These are phyloP conservation scores for Hyperoplus lanceolatus DNA, from an alignment of 2,797 vertebrate species.

Conservation along the genomic window DNA sequence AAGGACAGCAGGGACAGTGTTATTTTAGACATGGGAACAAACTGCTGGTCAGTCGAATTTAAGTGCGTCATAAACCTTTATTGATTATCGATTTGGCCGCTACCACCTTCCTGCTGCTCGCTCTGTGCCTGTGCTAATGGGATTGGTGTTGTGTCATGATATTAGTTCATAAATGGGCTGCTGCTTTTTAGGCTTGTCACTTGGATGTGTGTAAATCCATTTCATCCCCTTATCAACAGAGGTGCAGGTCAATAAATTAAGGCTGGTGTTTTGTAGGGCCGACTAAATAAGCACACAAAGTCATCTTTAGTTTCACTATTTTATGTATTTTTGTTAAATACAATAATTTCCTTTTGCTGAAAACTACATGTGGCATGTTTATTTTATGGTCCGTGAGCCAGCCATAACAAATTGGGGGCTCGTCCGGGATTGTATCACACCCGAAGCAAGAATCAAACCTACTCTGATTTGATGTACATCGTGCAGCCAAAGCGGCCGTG, in stretches of 20 bases:
- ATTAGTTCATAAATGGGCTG: slow-evolving; percentile 22
- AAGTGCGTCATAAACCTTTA: slow-evolving; percentile 19
- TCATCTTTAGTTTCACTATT: not conserved
- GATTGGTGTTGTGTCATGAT: slow-evolving; percentile 30
- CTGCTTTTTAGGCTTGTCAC: slow-evolving; percentile 43
- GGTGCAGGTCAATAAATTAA: slow-evolving; percentile 28
- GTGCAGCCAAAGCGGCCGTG: not conserved
- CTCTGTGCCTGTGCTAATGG: slow-evolving; percentile 13
- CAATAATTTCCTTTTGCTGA: no score
- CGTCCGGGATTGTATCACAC: no score
- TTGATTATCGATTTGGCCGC: slow-evolving; percentile 20
- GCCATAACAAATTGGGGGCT: no score
- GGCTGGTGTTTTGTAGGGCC: slow-evolving; percentile 10
- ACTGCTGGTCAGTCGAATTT: slow-evolving; percentile 19
- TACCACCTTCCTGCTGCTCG: slow-evolving; percentile 1
- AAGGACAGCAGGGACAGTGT: slow-evolving; percentile 3
- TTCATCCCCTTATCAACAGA: slow-evolving; percentile 38
- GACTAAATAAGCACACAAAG: slow-evolving; percentile 10
- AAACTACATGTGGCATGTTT: no score
- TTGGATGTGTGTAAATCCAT: slow-evolving; percentile 43
- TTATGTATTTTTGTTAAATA: no score
- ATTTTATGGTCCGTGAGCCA: no score
- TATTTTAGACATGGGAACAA: slow-evolving; percentile 27
- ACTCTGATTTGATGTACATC: not conserved
- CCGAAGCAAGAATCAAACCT: no score